Evolutionary conservation across 2,888 invertebrate genomes (phyloP), one percentile per base, ranked within the genome.

Genomic region (Prenolepis imparis): DNA sequence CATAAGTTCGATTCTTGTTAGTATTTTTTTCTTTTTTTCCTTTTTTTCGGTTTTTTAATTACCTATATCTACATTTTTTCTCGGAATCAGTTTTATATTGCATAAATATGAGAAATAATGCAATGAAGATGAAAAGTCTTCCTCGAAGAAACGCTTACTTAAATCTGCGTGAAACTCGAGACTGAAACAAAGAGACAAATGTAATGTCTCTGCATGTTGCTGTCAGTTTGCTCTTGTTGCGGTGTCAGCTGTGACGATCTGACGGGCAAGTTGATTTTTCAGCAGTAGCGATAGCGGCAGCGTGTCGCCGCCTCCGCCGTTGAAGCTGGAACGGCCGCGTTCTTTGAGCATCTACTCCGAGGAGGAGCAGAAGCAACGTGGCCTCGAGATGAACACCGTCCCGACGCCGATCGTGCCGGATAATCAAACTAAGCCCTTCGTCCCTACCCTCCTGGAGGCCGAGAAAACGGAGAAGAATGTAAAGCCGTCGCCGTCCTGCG

Each of bases 321-420:
- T 87, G 67, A 94, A 92, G 86, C 81, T 91, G 74, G 92, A 94
- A 86, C 92, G 94, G 72, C 94, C 94, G 63, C 93, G 93, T 55
- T 94, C 94, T 28, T 84, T 94, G 78, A 94, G 93, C 77, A 91
- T 94, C 61, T 93, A 92, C 80, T 93, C 93, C 9, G 94, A 93
- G 68, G 92, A 93, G 18, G 92, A 93, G 36, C 92, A 91, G 52
- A 93, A 93, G 63, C 92, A 91, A 72, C 92, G 91, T 5, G 85
- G 88, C 3, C 90, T 77, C 48, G 93, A 92, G 82, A 68, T 92
- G 28, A 86, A 92, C 8, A 92, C 92, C 1, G 89, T 92, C n/a
- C 91, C 91, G n/a, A 93, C 93, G 21, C 90, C 92, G 11, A 89
- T 87, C 18, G 83, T 89, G 28, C 90, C 91, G 8, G 91, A 90